Percentiles rank a stretch among this genome's conserved stretches.
Evolutionary conservation across 2,888 invertebrate species (phyloP).

Genomic region (Pristionchus mayeri): DNA sequence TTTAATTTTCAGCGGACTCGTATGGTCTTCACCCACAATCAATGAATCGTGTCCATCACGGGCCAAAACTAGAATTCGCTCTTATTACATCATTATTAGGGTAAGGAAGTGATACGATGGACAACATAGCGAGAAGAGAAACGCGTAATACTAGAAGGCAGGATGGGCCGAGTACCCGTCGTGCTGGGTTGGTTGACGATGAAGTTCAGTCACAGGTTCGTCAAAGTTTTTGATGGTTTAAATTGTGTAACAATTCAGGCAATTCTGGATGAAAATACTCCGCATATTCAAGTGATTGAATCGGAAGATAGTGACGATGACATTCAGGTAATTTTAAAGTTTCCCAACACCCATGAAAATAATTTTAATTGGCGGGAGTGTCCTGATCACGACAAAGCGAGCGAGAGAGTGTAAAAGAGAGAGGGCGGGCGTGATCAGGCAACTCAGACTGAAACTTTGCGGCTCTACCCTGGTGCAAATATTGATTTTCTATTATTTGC

Average conservation of each 20-base stretch:
- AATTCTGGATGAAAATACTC: not conserved
- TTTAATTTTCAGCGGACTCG: too few relatives aligned
- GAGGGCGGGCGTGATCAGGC: too few relatives aligned
- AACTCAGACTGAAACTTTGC: too few relatives aligned
- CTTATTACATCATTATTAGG: not conserved
- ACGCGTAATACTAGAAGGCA: not conserved
- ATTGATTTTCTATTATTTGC: too few relatives aligned
- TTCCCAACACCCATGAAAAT: not conserved
- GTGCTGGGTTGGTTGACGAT: not conserved
- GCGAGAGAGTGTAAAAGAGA: too few relatives aligned
- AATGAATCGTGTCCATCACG: too few relatives aligned
- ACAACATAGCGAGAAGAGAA: not conserved
- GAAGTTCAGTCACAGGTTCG: constrained; percentile 19
- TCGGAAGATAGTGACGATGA: constrained; percentile 28
- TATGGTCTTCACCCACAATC: too few relatives aligned
- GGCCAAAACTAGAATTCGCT: not conserved
- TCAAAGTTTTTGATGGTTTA: too few relatives aligned
- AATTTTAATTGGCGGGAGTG: too few relatives aligned
- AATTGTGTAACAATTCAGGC: not conserved
- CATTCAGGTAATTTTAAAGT: not conserved
- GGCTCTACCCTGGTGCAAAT: too few relatives aligned
- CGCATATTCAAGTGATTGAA: not conserved
- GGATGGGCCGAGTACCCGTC: not conserved
- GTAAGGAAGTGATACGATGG: not conserved
- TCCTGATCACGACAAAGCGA: too few relatives aligned